Base-by-base conservation (phyloP, 2,797 vertebrate species). In the Hybognathus amarus region DNA sequence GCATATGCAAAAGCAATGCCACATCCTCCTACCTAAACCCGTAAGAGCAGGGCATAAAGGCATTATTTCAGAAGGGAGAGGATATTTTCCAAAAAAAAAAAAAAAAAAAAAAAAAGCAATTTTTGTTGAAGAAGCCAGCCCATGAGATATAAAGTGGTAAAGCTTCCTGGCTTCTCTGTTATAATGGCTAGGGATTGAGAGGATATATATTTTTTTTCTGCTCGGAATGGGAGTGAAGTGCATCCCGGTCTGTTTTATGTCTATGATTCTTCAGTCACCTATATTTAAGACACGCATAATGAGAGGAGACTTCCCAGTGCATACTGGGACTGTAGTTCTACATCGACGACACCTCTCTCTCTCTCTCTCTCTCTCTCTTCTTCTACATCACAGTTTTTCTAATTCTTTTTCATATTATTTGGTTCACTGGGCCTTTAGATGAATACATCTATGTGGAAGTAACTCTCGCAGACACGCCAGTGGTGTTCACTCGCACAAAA, bases 1-100 rank as follows among this genome's bases (percentile, higher is more conserved):
- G 81, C 73, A 77, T 68, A 83, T 83, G 81, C 73, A 77, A 77
- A 77, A 83, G 52, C 63, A 54, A 59, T 77, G 81, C 63, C 63
- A 77, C 73, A 56, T 77, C 81, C 81, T 83, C 81, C 71, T 76
- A 82, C 71, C 56, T 47, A 40, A 68, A 24, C 64, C 38, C 50
- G 18, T 59, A 83, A 77, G 73, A 83, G 81, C 63, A 77, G 63
- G 50, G 50, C 63, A 69, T 68, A 69, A 83, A 68, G 63, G 38
- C 64, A 38, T 74, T 64, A 76, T 76, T 82, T 74, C 66, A 54
- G 61, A 56, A 17, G 64, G 30, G 59, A 59, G 50, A 77, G 50
- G 63, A 83, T 83, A 33, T 83, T 83, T 67, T 77, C 50, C 52
- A 6, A 12, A 12, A 3, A 42, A 47, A 47, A 15, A 47, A 61